Evolutionary conservation across 2,113 vertebrate genomes (phyloP).

Genomic region (Melanocharis versteri): DNA sequence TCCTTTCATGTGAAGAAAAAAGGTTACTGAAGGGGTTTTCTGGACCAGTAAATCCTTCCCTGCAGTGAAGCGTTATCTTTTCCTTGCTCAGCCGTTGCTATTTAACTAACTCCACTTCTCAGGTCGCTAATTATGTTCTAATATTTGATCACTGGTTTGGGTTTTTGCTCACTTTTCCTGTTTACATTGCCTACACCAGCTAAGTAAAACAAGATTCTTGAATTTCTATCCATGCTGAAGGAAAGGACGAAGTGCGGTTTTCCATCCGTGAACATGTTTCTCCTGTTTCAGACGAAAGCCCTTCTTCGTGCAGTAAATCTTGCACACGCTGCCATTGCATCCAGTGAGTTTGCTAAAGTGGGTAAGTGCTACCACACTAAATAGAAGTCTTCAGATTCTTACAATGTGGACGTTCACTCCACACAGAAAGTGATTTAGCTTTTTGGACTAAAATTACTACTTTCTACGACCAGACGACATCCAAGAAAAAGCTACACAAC

Average conservation of each 20-base stretch:
- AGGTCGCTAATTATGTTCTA: not conserved
- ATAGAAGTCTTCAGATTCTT: not conserved
- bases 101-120: not conserved
- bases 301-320: not conserved
- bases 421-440: not conserved
- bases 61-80: not conserved
- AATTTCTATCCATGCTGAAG: not conserved
- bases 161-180: not conserved
- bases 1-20: not conserved
- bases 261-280: fast-evolving
- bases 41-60: not conserved
- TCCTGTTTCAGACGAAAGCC: not conserved
- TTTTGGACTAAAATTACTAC: not conserved
- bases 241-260: not conserved
- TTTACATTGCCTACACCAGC: not conserved
- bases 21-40: not conserved
- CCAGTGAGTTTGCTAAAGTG: not conserved
- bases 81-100: not conserved
- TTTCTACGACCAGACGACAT: not conserved
- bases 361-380: not conserved
- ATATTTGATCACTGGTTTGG: not conserved
- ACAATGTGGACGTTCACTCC: not conserved
- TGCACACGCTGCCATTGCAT: not conserved
- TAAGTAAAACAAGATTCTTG: not conserved
- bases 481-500: not conserved